These are phyloP conservation scores for Rhinella marina DNA, from an alignment of 2,797 vertebrate species.

Conservation along the genomic window DNA sequence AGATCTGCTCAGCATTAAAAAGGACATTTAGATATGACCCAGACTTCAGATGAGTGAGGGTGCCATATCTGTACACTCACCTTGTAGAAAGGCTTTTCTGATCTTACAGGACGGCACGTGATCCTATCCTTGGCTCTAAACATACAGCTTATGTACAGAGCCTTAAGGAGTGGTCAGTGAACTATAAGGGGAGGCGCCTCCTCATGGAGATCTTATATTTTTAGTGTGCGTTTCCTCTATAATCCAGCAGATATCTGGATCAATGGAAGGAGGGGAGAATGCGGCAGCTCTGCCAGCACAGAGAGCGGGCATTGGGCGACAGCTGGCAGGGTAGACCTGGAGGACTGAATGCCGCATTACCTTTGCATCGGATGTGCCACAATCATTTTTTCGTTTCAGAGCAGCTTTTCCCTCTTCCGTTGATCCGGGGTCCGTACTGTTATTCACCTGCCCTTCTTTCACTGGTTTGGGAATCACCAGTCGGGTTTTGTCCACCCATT, in stretches of 20 bases:
- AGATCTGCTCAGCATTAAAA: not conserved
- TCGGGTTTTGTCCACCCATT: slow-evolving; percentile 59
- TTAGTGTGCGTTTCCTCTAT: not conserved
- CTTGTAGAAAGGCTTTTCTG: too few species aligned
- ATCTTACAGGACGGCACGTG: too few species aligned
- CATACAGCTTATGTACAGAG: not conserved
- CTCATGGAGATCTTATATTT: not conserved
- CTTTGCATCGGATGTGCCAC: slow-evolving; percentile 15
- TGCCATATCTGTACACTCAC: too few species aligned
- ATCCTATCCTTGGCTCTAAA: not conserved
- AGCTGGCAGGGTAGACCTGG: not conserved
- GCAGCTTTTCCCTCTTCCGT: not conserved
- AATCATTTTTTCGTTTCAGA: slow-evolving; percentile 26
- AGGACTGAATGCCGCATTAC: slow-evolving; percentile 45
- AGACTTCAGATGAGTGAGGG: too few species aligned
- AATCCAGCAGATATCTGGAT: not conserved
- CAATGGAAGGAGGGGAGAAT: not conserved
- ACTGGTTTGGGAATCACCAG: slow-evolving; percentile 40
- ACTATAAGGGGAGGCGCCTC: too few species aligned
- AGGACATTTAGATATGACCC: too few species aligned
- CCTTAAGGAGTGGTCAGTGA: too few species aligned
- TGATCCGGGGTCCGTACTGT: not conserved
- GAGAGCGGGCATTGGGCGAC: not conserved
- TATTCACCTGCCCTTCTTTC: slow-evolving; percentile 27
- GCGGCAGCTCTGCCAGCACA: not conserved